Evolutionary conservation across 2,113 vertebrate species (phyloP).

Genomic region (Catharus bicknelli): DNA sequence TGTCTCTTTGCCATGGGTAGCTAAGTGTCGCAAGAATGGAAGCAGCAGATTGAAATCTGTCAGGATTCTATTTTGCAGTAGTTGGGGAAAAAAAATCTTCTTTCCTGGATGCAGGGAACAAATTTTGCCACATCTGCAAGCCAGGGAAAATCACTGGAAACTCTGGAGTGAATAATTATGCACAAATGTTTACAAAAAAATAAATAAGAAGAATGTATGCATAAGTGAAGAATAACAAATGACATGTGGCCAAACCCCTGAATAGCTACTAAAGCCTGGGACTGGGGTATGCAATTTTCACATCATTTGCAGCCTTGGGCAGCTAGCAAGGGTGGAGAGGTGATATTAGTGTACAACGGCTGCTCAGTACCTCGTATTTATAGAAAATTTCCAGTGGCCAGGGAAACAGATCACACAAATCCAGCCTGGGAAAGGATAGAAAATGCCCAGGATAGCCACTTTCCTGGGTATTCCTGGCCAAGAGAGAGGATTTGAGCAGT

Average conservation of each 20-base stretch:
- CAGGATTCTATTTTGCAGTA: constrained; percentile 23
- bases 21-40: not conserved
- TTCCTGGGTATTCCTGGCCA: not conserved
- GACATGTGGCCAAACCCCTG: constrained; percentile 27
- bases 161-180: constrained; percentile 55
- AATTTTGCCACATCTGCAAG: constrained; percentile 23
- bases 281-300: constrained; percentile 45
- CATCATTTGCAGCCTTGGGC: constrained; percentile 40
- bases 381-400: constrained; percentile 46
- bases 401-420: constrained; percentile 4
- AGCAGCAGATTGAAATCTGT: constrained; percentile 5
- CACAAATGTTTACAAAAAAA: constrained; percentile 61
- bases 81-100: not conserved
- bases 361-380: constrained; percentile 37
- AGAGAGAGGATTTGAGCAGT: not conserved
- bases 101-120: not conserved
- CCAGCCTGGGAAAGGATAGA: not conserved
- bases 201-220: constrained; percentile 45
- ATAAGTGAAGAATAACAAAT: constrained; percentile 55
- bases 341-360: not conserved
- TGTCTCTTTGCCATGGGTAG: constrained; percentile 39
- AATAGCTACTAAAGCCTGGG: constrained; percentile 15
- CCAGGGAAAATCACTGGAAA: constrained; percentile 55
- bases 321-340: not conserved
- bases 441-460: not conserved